Percentiles rank a stretch among this genome's conserved stretches.
These are phyloP conservation scores for Zaprionus bogoriensis DNA, from an alignment of 2,888 invertebrate genomes.

Conservation along the genomic window DNA sequence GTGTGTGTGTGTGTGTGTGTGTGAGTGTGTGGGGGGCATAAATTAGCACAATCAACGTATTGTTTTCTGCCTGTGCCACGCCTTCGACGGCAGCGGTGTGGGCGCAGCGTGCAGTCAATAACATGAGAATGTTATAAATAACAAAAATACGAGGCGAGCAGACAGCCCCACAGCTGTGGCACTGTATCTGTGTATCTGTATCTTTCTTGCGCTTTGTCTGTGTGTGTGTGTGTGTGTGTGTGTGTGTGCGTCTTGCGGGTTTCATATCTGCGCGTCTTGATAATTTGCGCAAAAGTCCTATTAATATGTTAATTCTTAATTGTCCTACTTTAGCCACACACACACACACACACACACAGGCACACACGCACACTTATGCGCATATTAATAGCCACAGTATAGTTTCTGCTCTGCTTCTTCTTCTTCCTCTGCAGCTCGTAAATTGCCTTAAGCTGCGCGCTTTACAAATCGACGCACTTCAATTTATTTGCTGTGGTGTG, in stretches of 20 bases:
- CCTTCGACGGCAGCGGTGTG: conserved; percentile 21
- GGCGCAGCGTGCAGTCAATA: conserved; percentile 64
- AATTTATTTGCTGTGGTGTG: conserved; percentile 53
- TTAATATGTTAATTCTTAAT: conserved; percentile 79
- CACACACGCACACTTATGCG: conserved; percentile 25
- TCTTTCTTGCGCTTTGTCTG: conserved; percentile 17
- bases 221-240: conserved; percentile 2
- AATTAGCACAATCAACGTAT: conserved; percentile 79
- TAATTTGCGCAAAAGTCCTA: conserved; percentile 78
- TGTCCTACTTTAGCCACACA: conserved; percentile 58
- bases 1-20: conserved; percentile 6
- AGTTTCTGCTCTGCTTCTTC: conserved; percentile 24
- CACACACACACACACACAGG: conserved; percentile 16
- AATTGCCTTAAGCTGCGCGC: conserved; percentile 68
- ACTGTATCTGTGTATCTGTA: conserved; percentile 9
- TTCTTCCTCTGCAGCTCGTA: conserved; percentile 60
- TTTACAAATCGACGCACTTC: conserved; percentile 71
- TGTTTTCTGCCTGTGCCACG: conserved; percentile 63
- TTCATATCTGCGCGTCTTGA: conserved; percentile 66
- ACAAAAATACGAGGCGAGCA: conserved; percentile 65
- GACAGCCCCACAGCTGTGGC: conserved; percentile 3
- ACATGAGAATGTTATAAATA: conserved; percentile 75
- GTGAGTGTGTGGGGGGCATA: conserved; percentile 52
- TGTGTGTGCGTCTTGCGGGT: conserved; percentile 33
- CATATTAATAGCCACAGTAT: conserved; percentile 67